A percentile compares a stretch with the other conserved stretches of the same genome.
Conservation (phyloP, 1,140 invertebrate species). For the Lasaia peninsularis region DNA sequence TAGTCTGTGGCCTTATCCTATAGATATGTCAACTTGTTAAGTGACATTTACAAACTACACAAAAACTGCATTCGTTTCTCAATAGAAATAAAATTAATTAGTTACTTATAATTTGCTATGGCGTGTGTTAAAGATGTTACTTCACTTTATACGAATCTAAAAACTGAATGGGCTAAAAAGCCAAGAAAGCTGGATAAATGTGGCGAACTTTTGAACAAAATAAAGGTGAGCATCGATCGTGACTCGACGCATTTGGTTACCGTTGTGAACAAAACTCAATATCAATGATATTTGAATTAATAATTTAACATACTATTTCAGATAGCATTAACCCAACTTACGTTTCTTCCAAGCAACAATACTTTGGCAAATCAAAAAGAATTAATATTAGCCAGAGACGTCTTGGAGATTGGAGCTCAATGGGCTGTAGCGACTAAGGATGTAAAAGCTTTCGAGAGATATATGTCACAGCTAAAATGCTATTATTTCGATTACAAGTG, state of each 20-base stretch:
- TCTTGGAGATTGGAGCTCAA: conserved; percentile 97
- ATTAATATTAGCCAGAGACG: conserved; percentile 91
- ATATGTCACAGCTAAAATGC: conserved; percentile 97
- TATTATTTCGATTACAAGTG: conserved; percentile 98
- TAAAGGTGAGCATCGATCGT: conserved; percentile 79
- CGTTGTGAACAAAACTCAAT: conserved; percentile 14
- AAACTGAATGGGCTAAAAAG: conserved; percentile 84
- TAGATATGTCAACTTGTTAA: no score
- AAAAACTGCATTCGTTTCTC: no score
- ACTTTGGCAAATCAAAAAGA: conserved; percentile 89
- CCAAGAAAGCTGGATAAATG: conserved; percentile 85
- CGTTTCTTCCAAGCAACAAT: conserved; percentile 92
- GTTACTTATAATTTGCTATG: conserved; percentile 54
- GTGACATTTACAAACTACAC: no score
- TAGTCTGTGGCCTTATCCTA: no score
- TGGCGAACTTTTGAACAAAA: conserved; percentile 83
- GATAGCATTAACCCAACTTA: conserved; percentile 90
- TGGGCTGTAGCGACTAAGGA: conserved; percentile 95
- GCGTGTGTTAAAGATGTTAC: conserved; percentile 82
- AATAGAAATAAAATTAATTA: background rate
- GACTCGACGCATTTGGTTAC: conserved; percentile 30
- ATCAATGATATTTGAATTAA: conserved; percentile 13
- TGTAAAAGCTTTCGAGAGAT: conserved; percentile 96
- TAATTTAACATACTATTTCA: conserved; percentile 50
- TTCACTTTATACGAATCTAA: conserved; percentile 84